These are phyloP conservation scores for Drosophila gunungcola DNA, from an alignment of 1,140 invertebrate species.

Conservation along the genomic window DNA sequence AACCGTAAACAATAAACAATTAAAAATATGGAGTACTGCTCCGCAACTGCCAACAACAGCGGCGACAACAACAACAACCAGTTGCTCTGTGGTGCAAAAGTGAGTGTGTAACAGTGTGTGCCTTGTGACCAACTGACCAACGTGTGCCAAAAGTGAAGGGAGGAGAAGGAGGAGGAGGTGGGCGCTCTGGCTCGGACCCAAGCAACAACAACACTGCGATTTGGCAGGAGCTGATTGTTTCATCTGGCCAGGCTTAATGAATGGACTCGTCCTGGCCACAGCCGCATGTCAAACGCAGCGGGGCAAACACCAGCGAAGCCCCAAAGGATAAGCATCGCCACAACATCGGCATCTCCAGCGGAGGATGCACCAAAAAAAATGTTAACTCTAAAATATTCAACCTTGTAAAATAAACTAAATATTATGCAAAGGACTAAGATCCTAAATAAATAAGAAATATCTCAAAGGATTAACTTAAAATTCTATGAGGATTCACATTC, in stretches of 20 bases:
- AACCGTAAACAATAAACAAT: constrained; percentile 57
- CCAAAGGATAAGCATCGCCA: constrained; percentile 68
- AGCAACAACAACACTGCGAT: constrained; percentile 31
- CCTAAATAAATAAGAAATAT: background rate
- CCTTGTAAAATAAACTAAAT: constrained; percentile 15
- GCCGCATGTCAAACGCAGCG: constrained; percentile 26
- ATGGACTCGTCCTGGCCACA: constrained; percentile 49
- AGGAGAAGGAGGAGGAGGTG: constrained; percentile 13
- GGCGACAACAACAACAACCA: constrained; percentile 59
- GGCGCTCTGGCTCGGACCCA: constrained; percentile 53
- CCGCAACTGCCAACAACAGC: constrained; percentile 55
- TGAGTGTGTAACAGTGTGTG: constrained; percentile 37
- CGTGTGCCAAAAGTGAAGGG: constrained; percentile 63
- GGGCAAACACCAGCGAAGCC: constrained; percentile 58
- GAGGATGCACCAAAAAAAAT: background rate
- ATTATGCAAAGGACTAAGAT: constrained; percentile 3
- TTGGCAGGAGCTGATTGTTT: constrained; percentile 57
- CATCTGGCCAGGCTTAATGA: constrained; percentile 56
- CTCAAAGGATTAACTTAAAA: background rate
- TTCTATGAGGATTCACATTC: too few relatives aligned
- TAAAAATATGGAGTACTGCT: constrained; percentile 50
- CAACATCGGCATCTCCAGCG: constrained; percentile 17
- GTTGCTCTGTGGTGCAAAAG: constrained; percentile 43
- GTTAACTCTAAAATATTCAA: background rate
- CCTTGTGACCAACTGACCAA: constrained; percentile 60